Conservation (phyloP, 2,797 vertebrate species). For the Jordanella pulchra region DNA sequence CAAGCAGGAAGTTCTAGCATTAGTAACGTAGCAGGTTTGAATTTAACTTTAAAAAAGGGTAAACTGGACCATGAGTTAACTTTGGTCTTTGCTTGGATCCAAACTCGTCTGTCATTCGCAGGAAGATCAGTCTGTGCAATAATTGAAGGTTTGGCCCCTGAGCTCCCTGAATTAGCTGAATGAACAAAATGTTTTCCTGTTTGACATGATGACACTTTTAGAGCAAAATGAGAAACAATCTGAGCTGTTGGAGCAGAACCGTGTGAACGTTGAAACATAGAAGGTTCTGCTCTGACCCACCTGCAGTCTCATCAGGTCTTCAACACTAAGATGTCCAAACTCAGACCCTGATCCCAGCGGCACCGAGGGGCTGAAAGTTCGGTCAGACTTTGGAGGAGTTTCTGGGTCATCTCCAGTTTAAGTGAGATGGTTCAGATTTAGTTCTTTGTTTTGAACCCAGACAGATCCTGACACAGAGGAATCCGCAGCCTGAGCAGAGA, state of each 20-base stretch:
- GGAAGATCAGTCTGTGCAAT: constrained; percentile 25
- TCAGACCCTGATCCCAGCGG: constrained; percentile 3
- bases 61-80: neutral
- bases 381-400: no score
- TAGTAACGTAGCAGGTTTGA: constrained; percentile 14
- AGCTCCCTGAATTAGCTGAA: constrained; percentile 23
- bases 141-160: constrained; percentile 8
- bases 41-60: neutral
- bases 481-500: constrained; percentile 47
- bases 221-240: neutral
- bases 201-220: neutral
- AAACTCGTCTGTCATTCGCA: neutral
- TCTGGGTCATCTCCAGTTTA: no score
- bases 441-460: neutral
- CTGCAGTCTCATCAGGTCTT: neutral
- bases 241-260: neutral
- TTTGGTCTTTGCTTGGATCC: neutral
- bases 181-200: constrained; percentile 4
- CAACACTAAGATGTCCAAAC: constrained; percentile 49
- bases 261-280: neutral
- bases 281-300: neutral
- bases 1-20: constrained; percentile 17
- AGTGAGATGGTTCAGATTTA: no score
- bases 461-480: constrained; percentile 27
- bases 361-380: no score